Evolutionary conservation across 2,888 invertebrate species (phyloP).

Genomic region (Sylvicola cinctus): DNA sequence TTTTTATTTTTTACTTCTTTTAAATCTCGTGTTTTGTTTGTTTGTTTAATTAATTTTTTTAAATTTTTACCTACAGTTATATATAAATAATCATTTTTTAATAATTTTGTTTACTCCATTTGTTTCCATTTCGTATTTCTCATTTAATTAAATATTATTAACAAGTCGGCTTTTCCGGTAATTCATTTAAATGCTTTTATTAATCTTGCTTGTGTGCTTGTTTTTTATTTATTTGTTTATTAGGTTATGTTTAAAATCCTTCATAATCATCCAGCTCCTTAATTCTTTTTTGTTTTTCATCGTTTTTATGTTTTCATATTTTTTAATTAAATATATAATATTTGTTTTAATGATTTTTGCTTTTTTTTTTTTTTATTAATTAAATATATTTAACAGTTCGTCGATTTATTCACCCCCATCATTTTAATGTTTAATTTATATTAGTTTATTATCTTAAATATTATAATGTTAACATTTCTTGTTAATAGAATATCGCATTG

Average conservation of each 20-base stretch:
- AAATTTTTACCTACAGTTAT: no score
- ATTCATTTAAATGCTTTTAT: no score
- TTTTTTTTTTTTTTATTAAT: background rate
- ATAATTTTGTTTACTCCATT: no score
- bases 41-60: no score
- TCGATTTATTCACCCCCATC: slow-evolving; percentile 1
- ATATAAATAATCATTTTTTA: no score
- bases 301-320: slow-evolving; percentile 1
- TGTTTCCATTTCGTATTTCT: no score
- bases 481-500: slow-evolving; percentile 9
- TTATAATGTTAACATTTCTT: slow-evolving; percentile 10
- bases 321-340: slow-evolving; percentile 3
- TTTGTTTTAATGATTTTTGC: slow-evolving; percentile 1
- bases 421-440: slow-evolving; percentile 2
- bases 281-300: background rate
- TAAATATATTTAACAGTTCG: slow-evolving; percentile 4
- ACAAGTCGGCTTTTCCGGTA: no score
- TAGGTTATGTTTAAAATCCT: background rate
- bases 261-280: no score
- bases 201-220: background rate
- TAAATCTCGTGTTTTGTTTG: no score
- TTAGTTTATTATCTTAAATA: slow-evolving; percentile 9
- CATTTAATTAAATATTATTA: no score
- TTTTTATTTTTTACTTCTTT: no score
- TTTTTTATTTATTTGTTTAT: background rate